Evolutionary conservation across 2,888 invertebrate genomes (phyloP).

Genomic region (Hydroisotoma schaefferi): DNA sequence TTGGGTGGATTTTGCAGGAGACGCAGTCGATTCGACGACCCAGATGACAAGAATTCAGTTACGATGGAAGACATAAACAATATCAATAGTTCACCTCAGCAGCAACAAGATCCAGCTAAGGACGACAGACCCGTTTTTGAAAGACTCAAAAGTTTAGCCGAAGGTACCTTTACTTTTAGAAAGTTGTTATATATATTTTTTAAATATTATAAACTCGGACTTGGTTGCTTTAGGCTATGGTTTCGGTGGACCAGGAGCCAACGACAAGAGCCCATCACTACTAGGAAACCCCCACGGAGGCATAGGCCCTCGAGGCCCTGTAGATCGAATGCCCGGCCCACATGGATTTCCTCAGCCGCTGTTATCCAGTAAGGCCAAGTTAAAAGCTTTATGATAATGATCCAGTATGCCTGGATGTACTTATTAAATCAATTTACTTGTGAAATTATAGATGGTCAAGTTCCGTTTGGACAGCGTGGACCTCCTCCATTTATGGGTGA

Average conservation of each 20-base stretch:
- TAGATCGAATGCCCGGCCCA: constrained; percentile 15
- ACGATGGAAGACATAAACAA: constrained; percentile 9
- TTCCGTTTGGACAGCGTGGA: constrained; percentile 17
- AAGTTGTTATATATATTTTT: neutral
- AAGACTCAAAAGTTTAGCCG: constrained; percentile 43
- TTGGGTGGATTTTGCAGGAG: constrained; percentile 23
- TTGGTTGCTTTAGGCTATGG: constrained; percentile 12
- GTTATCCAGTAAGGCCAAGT: constrained; percentile 8
- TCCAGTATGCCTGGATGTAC: neutral
- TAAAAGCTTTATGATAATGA: neutral
- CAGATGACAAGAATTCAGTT: constrained; percentile 30
- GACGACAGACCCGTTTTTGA: constrained; percentile 43
- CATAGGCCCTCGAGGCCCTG: constrained; percentile 5
- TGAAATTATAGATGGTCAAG: constrained; percentile 13
- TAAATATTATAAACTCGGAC: neutral
- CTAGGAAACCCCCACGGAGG: constrained; percentile 20
- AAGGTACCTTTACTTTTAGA: constrained; percentile 24
- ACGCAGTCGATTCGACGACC: constrained; percentile 43
- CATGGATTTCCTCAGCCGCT: constrained; percentile 19
- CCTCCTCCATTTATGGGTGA: constrained; percentile 11
- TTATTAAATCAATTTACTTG: too few species aligned
- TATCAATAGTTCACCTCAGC: constrained; percentile 7
- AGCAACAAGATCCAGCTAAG: constrained; percentile 25
- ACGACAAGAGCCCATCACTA: constrained; percentile 2
- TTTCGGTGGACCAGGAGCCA: constrained; percentile 13